Evolutionary conservation across 2,797 vertebrate species (phyloP), one percentile per base, ranked within the genome.

Genomic region (Cynodonichthys magdalenae): DNA sequence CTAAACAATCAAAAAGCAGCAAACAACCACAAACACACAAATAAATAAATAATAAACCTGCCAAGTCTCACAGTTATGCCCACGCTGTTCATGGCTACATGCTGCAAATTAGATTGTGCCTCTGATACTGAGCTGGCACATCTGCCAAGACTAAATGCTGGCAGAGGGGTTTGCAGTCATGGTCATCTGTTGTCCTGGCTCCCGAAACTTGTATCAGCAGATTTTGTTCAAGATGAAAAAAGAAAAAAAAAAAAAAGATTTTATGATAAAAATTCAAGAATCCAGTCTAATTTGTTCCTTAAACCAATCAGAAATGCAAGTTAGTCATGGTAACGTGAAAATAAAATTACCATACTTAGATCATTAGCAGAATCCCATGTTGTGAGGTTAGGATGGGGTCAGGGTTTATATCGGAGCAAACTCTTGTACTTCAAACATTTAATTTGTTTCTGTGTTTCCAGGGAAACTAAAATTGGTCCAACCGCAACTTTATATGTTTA

Each of bases 181-280:
- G 67, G 50, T 71, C 67, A 80, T 80, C 78, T 69, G 53, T 63
- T 75, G 41, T 62, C 47, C 62, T 69, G 71, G 55, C 61, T 75
- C 55, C 20, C 12, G 49, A 63, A 42, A 28, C 60, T 54, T 18
- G 18, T 27, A 68, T 77, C 63, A 71, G 56, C 63, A 56, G 36
- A 27, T 27, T n/a, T 49, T 41, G 24, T 45, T 29, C 64, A 71
- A 59, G 36, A 20, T 31, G 17, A 10, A 31, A 41, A 29, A 24
- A 19, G 28, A 18, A 3, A 55, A 41, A 24, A 19, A 24, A n/a
- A n/a, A n/a, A n/a, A n/a, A n/a, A n/a, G n/a, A 31, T 3, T 18
- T 20, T 4, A 36, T 19, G 4, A 66, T 44, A 12, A 2, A 7
- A 51, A 28, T 24, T 15, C 29, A 8, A 15, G 18, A 34, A 39